Evolutionary conservation across 2,113 vertebrate species (phyloP), one percentile per base, ranked within the genome.

Genomic region (Epinephelus lanceolatus): DNA sequence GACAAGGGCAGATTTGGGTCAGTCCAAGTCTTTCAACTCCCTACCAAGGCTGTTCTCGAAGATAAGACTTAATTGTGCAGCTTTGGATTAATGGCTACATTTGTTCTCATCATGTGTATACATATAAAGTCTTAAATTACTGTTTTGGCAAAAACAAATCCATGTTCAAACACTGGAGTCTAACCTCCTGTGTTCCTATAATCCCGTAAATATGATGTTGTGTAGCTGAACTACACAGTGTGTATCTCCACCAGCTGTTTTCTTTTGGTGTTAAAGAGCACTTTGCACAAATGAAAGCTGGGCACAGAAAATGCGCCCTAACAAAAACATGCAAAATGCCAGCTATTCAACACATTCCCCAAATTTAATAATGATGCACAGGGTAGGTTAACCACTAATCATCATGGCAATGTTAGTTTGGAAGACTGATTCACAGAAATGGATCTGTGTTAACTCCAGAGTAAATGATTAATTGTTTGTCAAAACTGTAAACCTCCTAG

Each of bases 11-110:
- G 63, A 82, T 91, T 74, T 78, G 61, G 85, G 80, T 88, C 83
- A 79, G 86, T 79, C 83, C 73, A 66, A 84, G 84, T 83, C 84
- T 90, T 86, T 82, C 27, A 55, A 27, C 88, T 86, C 23, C 72
- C 63, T 12, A 25, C 70, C 59, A 60, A 87, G 65, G 78, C 82
- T 82, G 87, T n/a, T 80, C 59, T 75, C 56, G 2, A 65, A 89
- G 87, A 90, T 88, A 80, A 86, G 71, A 76, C 49, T 62, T 71
- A 77, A 87, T 86, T 81, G 76, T 61, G 62, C 65, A 53, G 53
- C 62, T 84, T 89, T 89, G 72, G 60, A 76, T 78, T 66, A n/a
- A 56, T 51, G 19, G 79, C 40, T 49, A 17, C 33, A 74, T 66
- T 69, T 72, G 23, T 66, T 71, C 30, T 57, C 65, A 42, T 23